Evolutionary conservation across 2,797 vertebrate species (phyloP), one percentile per base, ranked within the genome.

Genomic region (Borostomias antarcticus): DNA sequence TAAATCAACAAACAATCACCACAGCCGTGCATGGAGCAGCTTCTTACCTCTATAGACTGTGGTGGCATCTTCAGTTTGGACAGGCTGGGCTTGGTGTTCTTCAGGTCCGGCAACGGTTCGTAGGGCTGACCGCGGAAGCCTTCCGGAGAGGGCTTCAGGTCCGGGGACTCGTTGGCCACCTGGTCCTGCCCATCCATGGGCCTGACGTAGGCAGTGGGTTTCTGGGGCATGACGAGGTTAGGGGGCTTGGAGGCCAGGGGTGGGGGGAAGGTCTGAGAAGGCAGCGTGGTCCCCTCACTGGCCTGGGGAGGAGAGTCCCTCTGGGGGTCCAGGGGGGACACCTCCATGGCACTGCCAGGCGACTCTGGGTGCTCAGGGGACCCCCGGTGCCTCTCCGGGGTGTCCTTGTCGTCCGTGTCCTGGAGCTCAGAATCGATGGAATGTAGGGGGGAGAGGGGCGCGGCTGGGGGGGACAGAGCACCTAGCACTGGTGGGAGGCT

Each of bases 181-280:
- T 97, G 96, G 69, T 98, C 96, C 78, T 94, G 96, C 57, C 95
- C 96, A 21, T 99, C 96, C 96, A 98, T 96, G 66, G 98, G 97
- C 60, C 96, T 91, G 59, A 99, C 96, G 0, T 98, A 97, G 0
- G 98, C 98, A 0, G 95, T 98, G 47, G 98, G 97, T 86, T 99
- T 99, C 85, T 92, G 93, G 64, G 93, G 93, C 90, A 95, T 91
- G 59, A 82, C 81, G 26, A 87, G 83, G 60, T 84, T 89, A 21
- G 87, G 87, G 51, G 83, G 89, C 87, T 98, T 98, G 11, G 93
- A 93, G 13, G 93, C 87, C 64, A 95, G 87, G 1, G 93, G 83
- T 0, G 93, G 88, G 25, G 94, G 93, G 11, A 96, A 96, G 10
- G 87, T 88, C 86, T 96, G 97, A 47, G 91, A 88, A 29, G 93